phyloP scores from a whole-genome alignment of 2,797 vertebrate genomes.

The Cyprinella venusta region DNA sequence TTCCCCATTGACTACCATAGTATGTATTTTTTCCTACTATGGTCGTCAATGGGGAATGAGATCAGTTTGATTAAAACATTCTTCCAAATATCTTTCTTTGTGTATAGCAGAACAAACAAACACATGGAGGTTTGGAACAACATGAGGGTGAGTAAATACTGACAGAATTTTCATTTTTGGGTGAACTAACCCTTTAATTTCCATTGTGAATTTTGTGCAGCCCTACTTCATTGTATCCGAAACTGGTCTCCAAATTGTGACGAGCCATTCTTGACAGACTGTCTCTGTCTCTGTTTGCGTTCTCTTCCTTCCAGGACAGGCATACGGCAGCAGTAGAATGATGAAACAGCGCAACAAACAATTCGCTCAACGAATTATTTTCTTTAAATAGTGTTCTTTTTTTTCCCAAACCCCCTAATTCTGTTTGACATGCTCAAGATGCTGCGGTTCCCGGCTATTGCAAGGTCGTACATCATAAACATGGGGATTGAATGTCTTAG shows the following conservation, averaged over 20 bases:
- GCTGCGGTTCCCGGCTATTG: constrained; percentile 56
- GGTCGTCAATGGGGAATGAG: too few relatives aligned
- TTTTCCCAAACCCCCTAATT: constrained; percentile 26
- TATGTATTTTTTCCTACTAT: too few relatives aligned
- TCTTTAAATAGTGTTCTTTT: neutral
- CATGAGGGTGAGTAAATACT: too few relatives aligned
- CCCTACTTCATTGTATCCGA: neutral
- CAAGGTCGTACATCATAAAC: constrained; percentile 48
- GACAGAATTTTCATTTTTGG: too few relatives aligned
- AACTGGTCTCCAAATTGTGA: neutral
- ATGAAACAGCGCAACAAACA: constrained; percentile 8
- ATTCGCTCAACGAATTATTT: neutral
- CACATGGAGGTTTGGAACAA: too few relatives aligned
- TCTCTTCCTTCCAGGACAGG: neutral
- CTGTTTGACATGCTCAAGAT: constrained; percentile 56
- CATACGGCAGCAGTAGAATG: constrained; percentile 20
- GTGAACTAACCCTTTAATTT: too few relatives aligned
- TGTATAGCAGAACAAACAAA: too few relatives aligned
- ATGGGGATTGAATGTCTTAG: constrained; percentile 49
- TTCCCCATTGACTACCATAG: too few relatives aligned
- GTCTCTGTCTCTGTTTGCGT: neutral
- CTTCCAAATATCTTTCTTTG: too few relatives aligned
- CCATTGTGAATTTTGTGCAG: neutral
- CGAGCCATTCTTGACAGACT: neutral
- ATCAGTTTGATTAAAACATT: too few relatives aligned